A percentile compares a stretch with the other conserved stretches of the same genome.
Evolutionary conservation across 2,888 invertebrate species (phyloP).

Genomic region (Electrophaes corylata): DNA sequence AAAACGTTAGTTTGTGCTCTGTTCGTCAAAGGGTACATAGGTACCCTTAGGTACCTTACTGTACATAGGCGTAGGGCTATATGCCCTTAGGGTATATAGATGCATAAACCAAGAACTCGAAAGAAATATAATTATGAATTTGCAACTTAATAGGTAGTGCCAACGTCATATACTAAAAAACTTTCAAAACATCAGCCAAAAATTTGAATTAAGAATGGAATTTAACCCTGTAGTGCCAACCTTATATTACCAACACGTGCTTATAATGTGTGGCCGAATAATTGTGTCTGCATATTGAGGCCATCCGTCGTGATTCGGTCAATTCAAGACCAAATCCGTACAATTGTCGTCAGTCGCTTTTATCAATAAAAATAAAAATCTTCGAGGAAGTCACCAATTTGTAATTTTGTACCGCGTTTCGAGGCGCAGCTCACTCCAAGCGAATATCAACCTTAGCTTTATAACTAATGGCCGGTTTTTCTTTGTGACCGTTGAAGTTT

Average conservation of each 20-base stretch:
- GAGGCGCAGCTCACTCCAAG: conserved; percentile 24
- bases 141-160: background rate
- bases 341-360: conserved; percentile 75
- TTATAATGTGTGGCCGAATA: conserved; percentile 30
- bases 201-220: conserved; percentile 7
- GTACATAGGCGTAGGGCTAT: too few species aligned
- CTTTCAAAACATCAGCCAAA: background rate
- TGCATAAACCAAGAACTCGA: too few species aligned
- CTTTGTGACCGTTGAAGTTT: conserved; percentile 3
- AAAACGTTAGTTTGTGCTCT: too few species aligned
- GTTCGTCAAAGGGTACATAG: too few species aligned
- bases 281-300: conserved; percentile 43
- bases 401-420: conserved; percentile 62
- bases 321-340: conserved; percentile 76
- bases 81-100: too few species aligned
- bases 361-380: conserved; percentile 82
- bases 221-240: conserved; percentile 16
- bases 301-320: conserved; percentile 57
- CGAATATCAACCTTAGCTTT: conserved; percentile 40
- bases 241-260: conserved; percentile 9
- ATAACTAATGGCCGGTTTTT: conserved; percentile 23
- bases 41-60: too few species aligned
- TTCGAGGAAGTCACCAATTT: conserved; percentile 79
- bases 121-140: too few species aligned
- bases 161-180: background rate